phyloP scores from a whole-genome alignment of 2,888 invertebrate genomes.

The Orthosia gracilis region DNA sequence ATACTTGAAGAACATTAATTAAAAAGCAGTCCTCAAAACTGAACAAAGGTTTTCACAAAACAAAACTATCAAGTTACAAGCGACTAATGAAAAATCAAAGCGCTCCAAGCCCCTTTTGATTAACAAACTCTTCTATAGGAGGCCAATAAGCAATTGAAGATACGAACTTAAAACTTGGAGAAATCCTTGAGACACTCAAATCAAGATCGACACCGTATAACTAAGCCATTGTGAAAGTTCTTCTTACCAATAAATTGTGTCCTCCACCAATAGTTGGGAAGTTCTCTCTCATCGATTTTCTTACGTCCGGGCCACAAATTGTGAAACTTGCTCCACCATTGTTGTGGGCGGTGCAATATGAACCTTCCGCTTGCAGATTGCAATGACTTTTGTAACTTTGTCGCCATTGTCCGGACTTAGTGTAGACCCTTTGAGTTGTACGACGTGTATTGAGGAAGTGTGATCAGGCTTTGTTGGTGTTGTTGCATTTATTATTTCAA shows the following conservation, averaged over 20 bases:
- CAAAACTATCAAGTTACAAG: constrained; percentile 35
- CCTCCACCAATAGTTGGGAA: constrained; percentile 79
- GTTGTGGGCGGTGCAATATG: constrained; percentile 82
- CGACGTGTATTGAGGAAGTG: constrained; percentile 29
- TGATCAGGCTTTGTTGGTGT: constrained; percentile 18
- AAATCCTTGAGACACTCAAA: constrained; percentile 72
- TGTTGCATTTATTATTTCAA: constrained; percentile 8
- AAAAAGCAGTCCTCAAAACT: background rate
- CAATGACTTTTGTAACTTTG: constrained; percentile 81
- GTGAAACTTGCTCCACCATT: constrained; percentile 81
- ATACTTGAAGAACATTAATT: background rate
- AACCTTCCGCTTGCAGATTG: constrained; percentile 82
- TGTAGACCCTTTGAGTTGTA: constrained; percentile 62
- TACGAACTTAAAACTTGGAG: constrained; percentile 65
- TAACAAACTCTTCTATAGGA: constrained; percentile 39
- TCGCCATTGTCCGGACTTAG: constrained; percentile 65
- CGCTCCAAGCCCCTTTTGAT: constrained; percentile 38
- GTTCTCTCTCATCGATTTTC: constrained; percentile 79
- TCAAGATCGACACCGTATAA: constrained; percentile 80
- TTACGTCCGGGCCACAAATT: constrained; percentile 82
- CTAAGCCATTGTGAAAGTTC: constrained; percentile 82
- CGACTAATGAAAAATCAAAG: constrained; percentile 41
- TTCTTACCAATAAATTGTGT: constrained; percentile 81
- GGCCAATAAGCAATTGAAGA: constrained; percentile 66
- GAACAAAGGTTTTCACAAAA: constrained; percentile 5